These are phyloP conservation scores for Synaphobranchus kaupii DNA, from an alignment of 2,797 vertebrate genomes.

Conservation along the genomic window DNA sequence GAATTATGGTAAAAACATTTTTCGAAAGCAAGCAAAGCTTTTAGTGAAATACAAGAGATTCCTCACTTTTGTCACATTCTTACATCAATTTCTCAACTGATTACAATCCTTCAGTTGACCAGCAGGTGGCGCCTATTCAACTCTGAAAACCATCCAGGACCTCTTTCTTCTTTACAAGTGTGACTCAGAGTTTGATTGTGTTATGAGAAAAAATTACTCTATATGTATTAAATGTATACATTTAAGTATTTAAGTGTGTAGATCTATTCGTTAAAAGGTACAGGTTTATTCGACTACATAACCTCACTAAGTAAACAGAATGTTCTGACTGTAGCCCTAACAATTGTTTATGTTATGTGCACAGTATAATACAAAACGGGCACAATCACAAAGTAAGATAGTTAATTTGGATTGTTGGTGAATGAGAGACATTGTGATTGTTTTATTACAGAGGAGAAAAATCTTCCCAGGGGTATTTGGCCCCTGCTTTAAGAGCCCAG, in stretches of 20 bases:
- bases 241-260: background rate
- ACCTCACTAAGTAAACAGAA: background rate
- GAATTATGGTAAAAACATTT: background rate
- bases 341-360: background rate
- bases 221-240: background rate
- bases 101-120: conserved; percentile 49
- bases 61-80: background rate
- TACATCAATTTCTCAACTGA: background rate
- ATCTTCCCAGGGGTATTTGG: conserved; percentile 73
- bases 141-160: conserved; percentile 47
- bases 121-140: conserved; percentile 79
- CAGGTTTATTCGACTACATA: background rate
- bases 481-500: conserved; percentile 71
- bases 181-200: background rate
- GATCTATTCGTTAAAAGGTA: background rate
- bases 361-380: background rate
- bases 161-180: background rate
- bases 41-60: background rate
- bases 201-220: background rate
- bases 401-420: background rate
- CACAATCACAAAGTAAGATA: background rate
- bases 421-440: conserved; percentile 31
- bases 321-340: background rate
- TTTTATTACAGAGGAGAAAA: conserved; percentile 32
- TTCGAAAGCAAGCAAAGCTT: background rate